These are phyloP conservation scores for Drosophila burlai DNA, from an alignment of 1,140 invertebrate species.

Conservation along the genomic window DNA sequence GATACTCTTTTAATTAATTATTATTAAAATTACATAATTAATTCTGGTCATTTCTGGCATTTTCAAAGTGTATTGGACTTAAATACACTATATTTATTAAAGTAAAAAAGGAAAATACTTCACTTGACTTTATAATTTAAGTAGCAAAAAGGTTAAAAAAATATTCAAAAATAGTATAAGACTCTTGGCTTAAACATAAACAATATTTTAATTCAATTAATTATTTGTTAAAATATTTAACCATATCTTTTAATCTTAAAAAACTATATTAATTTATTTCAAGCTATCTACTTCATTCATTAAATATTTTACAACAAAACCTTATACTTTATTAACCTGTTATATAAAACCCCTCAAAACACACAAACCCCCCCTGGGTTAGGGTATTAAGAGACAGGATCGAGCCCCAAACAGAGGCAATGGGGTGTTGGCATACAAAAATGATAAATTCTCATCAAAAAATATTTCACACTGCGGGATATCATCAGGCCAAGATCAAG, in stretches of 20 bases:
- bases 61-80: neutral
- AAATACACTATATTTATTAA: neutral
- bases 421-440: slow-evolving; percentile 66
- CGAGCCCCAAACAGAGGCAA: slow-evolving; percentile 30
- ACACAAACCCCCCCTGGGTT: neutral
- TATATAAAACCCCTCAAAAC: neutral
- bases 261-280: neutral
- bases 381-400: slow-evolving; percentile 24
- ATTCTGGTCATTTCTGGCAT: neutral
- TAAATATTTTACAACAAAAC: neutral
- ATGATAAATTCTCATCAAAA: slow-evolving; percentile 84
- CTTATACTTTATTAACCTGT: neutral
- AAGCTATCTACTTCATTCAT: accelerated
- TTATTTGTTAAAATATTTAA: neutral
- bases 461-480: slow-evolving; percentile 81
- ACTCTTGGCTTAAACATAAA: neutral
- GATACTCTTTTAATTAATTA: slow-evolving; percentile 6
- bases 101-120: no score
- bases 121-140: neutral
- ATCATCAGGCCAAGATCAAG: slow-evolving; percentile 72
- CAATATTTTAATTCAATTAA: no score
- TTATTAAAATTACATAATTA: neutral
- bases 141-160: neutral
- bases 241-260: neutral
- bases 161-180: neutral